Evolutionary conservation across 2,888 invertebrate species (phyloP), one percentile per base, ranked within the genome.

Genomic region (Ectobius pallidus): DNA sequence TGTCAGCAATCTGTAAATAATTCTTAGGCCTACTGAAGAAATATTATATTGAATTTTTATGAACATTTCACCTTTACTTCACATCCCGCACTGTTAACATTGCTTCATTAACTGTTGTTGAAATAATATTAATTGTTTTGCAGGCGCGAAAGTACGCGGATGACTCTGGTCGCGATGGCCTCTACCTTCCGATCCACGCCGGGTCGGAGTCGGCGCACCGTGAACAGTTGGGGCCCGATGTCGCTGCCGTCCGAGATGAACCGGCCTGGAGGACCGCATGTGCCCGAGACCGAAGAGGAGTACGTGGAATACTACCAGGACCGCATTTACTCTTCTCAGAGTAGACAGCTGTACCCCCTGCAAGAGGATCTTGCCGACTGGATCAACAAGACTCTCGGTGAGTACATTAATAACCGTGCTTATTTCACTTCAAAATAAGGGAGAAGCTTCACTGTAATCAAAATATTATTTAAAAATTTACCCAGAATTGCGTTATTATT

Each of bases 351-450:
- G 79, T 89, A 91, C 79, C 94, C 94, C 0, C 85, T 95, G 76
- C 93, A 93, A 82, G 94, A 95, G 81, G 95, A 95, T 83, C 84
- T 95, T 71, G 93, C 94, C 7, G 94, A 94, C 78, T 95, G 95
- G 95, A 90, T 95, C 76, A 93, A 93, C 81, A 93, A 92, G 82
- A 92, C 91, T 71, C 86, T 94, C 77, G 92, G 95, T 94, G 81
- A 88, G 91, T 87, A 1, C 2, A 49, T 49, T 3, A 1, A 18
- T 18, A 14, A 39, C 7, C 6, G 39, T 14, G 14, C 14, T 39
- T 39, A n/a, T n/a, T n/a, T n/a, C n/a, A n/a, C n/a, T n/a, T n/a
- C n/a, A n/a, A n/a, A n/a, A n/a, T n/a, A n/a, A n/a, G n/a, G n/a
- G n/a, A n/a, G n/a, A n/a, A n/a, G n/a, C n/a, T n/a, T n/a, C n/a